phyloP scores from a whole-genome alignment of 2,888 invertebrate genomes.

The Latheticus oryzae region DNA sequence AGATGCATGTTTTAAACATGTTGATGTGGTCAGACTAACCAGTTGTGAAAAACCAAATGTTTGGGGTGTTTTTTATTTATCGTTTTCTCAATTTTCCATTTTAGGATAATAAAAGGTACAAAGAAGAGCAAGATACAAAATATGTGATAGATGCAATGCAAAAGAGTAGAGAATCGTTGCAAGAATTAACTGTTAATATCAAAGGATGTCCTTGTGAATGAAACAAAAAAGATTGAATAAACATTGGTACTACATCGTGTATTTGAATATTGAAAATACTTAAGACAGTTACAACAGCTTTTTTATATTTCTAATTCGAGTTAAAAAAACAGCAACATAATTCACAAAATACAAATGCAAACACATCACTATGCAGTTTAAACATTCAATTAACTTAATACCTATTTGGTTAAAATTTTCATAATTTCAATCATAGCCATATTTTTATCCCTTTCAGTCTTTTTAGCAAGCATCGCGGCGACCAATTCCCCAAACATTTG shows the following conservation, averaged over 20 bases:
- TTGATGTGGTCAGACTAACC: constrained; percentile 44
- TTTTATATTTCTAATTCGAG: too few species aligned
- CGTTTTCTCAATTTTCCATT: background rate
- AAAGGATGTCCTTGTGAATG: constrained; percentile 14
- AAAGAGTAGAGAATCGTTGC: constrained; percentile 52
- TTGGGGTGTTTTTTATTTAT: background rate
- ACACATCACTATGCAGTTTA: too few species aligned
- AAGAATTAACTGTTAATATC: constrained; percentile 23
- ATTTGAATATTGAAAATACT: too few species aligned
- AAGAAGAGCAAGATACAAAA: constrained; percentile 60
- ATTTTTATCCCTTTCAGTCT: constrained; percentile 54
- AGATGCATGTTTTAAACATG: constrained; percentile 48
- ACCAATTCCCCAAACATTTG: constrained; percentile 57
- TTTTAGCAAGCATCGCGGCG: constrained; percentile 53
- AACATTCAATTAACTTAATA: constrained; percentile 17
- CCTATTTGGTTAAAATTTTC: constrained; percentile 56
- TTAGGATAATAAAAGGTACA: constrained; percentile 39
- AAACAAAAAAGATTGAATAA: too few species aligned
- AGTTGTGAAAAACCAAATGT: constrained; percentile 10
- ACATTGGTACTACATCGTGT: too few species aligned
- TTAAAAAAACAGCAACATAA: too few species aligned
- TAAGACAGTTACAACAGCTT: too few species aligned
- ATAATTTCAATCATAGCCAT: constrained; percentile 58
- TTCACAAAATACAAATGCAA: too few species aligned
- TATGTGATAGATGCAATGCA: constrained; percentile 62